These are phyloP conservation scores for Pterophyllum scalare DNA, from an alignment of 2,113 vertebrate species.

Conservation along the genomic window DNA sequence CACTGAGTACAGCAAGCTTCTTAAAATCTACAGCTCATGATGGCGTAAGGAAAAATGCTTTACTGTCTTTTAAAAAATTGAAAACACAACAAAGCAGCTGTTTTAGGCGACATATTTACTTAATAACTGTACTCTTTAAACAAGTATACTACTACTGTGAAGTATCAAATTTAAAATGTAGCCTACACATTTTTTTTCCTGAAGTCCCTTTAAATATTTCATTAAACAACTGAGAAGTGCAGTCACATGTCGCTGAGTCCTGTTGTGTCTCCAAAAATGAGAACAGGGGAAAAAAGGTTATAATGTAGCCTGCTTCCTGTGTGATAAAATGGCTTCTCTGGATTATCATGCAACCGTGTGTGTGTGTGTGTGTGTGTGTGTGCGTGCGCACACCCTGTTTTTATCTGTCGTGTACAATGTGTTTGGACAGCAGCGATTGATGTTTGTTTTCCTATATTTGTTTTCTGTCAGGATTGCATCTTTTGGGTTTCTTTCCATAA, in stretches of 20 bases:
- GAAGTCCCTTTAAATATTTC: neutral
- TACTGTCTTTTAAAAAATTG: no score
- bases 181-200: neutral
- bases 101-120: neutral
- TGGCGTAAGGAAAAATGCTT: no score
- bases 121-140: accelerated
- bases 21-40: no score
- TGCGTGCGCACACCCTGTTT: neutral
- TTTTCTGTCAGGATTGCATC: neutral
- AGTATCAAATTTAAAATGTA: neutral
- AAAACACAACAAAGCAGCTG: neutral
- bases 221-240: neutral
- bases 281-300: neutral
- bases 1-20: no score
- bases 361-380: neutral
- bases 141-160: neutral
- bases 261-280: neutral
- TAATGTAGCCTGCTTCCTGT: neutral
- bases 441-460: neutral
- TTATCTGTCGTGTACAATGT: neutral
- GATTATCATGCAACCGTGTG: neutral
- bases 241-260: neutral
- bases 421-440: no score
- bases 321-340: accelerated
- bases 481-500: neutral